These are phyloP conservation scores for Heterocephalus glaber DNA, from an alignment of 2,113 vertebrate species.

Conservation along the genomic window DNA sequence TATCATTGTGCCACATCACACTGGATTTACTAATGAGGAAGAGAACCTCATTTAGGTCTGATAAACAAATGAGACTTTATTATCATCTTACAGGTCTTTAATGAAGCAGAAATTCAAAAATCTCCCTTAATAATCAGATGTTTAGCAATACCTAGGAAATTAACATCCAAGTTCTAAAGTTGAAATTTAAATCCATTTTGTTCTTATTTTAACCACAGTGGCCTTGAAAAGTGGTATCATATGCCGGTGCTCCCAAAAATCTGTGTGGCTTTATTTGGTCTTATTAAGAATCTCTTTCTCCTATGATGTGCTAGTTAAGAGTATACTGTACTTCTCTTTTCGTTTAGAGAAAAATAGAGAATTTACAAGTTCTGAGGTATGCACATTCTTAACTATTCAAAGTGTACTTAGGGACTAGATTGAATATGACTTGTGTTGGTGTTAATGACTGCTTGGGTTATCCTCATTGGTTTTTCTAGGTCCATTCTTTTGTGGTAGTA, in stretches of 20 bases:
- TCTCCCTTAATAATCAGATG: not conserved
- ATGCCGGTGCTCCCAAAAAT: not conserved
- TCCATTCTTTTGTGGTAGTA: not conserved
- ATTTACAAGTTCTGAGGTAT: not conserved
- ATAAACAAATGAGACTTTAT: not conserved
- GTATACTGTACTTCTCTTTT: not conserved
- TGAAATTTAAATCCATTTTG: constrained; percentile 41
- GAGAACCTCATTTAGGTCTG: constrained; percentile 11
- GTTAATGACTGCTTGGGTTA: not conserved
- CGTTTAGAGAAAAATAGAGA: not conserved
- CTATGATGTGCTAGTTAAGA: not conserved
- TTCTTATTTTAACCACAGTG: not conserved
- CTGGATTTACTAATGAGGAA: not conserved
- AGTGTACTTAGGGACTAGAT: not conserved
- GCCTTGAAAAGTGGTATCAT: not conserved
- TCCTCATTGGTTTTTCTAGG: not conserved
- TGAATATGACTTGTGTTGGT: not conserved
- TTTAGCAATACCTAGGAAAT: not conserved
- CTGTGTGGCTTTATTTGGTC: not conserved
- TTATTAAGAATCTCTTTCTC: not conserved
- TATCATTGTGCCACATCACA: not conserved
- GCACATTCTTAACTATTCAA: not conserved
- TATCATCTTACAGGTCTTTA: constrained; percentile 38
- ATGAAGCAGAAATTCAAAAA: constrained; percentile 6
- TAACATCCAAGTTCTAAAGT: not conserved